Percentiles rank a stretch among this genome's conserved stretches.
These are phyloP conservation scores for Lathamus discolor DNA, from an alignment of 2,113 vertebrate genomes.

Conservation along the genomic window DNA sequence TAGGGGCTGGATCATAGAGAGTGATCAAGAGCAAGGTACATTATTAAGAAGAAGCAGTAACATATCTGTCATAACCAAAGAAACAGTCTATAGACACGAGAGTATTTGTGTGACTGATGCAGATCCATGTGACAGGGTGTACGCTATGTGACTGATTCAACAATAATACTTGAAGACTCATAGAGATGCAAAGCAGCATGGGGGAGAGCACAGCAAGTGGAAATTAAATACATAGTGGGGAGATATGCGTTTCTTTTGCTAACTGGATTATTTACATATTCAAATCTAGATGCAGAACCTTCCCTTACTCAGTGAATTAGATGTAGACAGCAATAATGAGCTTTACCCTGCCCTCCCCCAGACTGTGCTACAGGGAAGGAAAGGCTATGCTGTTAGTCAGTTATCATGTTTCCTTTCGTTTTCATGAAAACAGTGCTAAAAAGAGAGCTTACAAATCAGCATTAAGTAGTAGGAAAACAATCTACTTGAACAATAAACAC, in stretches of 20 bases:
- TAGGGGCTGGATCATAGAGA: not conserved
- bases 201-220: not conserved
- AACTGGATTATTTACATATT: slow-evolving; percentile 14
- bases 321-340: not conserved
- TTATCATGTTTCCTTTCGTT: not conserved
- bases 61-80: slow-evolving; percentile 42
- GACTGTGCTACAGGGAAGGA: not conserved
- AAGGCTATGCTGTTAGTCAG: not conserved
- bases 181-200: not conserved
- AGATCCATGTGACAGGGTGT: not conserved
- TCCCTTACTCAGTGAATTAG: not conserved
- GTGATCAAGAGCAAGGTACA: not conserved
- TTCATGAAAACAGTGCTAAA: not conserved
- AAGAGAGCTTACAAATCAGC: slow-evolving; percentile 44
- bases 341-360: not conserved
- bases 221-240: slow-evolving; percentile 1
- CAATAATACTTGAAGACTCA: slow-evolving; percentile 4
- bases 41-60: slow-evolving; percentile 40
- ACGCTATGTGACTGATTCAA: not conserved
- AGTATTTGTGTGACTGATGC: not conserved
- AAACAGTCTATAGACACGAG: slow-evolving; percentile 14
- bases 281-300: not conserved
- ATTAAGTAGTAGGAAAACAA: slow-evolving; percentile 43
- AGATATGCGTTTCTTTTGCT: not conserved
- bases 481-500: slow-evolving; percentile 7